Conservation (phyloP, 2,113 vertebrate species). For the Delphinus delphis region DNA sequence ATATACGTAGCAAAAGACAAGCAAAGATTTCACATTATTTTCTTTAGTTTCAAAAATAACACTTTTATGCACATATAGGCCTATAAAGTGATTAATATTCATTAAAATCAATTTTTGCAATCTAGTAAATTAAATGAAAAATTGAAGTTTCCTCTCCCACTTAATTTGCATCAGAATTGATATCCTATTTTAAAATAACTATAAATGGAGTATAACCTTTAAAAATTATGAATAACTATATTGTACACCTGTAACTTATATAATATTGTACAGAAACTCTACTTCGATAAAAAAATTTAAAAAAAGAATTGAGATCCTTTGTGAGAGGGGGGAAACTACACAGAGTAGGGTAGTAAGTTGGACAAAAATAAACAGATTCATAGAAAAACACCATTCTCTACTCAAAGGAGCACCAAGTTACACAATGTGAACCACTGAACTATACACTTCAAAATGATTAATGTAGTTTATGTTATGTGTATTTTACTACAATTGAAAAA, state of each 20-base stretch:
- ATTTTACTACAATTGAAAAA: neutral
- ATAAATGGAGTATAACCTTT: neutral
- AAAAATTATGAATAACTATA: neutral
- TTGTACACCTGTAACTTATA: neutral
- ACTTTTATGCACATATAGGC: neutral
- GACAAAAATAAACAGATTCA: neutral
- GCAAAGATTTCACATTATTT: neutral
- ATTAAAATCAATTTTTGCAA: constrained; percentile 7
- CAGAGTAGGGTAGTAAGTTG: neutral
- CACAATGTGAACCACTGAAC: neutral
- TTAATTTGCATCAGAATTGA: neutral
- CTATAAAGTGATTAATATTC: neutral
- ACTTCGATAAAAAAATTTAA: neutral
- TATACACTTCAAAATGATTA: neutral
- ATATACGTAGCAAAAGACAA: neutral
- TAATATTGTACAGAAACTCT: neutral
- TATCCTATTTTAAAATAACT: neutral
- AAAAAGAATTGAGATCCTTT: neutral
- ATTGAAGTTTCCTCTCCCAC: neutral
- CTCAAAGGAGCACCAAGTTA: neutral
- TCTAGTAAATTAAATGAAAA: constrained; percentile 18
- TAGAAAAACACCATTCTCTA: neutral
- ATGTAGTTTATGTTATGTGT: neutral
- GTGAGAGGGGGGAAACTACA: neutral
- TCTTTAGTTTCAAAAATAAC: neutral